Conservation (phyloP, 1,140 invertebrate species). For the Pteromalus puparum region DNA sequence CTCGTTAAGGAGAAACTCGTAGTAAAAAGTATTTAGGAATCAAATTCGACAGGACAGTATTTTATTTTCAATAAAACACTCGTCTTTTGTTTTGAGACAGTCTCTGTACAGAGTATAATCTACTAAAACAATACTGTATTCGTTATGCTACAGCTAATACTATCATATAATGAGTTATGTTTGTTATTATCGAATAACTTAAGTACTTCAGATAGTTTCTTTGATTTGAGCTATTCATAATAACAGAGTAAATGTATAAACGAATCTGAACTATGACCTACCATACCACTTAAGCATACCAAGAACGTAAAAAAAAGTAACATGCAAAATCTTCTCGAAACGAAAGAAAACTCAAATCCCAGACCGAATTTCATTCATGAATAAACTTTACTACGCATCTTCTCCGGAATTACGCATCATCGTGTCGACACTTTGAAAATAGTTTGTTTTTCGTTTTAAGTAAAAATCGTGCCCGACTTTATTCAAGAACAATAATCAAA, state of each 20-base stretch:
- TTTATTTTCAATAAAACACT: neutral
- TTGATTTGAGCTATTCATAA: slow-evolving; percentile 31
- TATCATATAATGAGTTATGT: neutral
- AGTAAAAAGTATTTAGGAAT: slow-evolving; percentile 45
- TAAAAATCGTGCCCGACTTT: slow-evolving; percentile 29
- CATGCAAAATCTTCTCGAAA: slow-evolving; percentile 26
- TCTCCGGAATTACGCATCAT: neutral
- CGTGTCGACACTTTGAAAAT: neutral
- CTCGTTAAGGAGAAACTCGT: slow-evolving; percentile 44
- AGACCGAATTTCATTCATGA: neutral
- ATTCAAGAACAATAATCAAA: neutral
- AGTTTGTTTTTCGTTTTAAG: slow-evolving; percentile 9
- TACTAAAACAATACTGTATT: slow-evolving; percentile 15
- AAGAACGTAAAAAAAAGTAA: slow-evolving; percentile 28
- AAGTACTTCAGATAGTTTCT: neutral
- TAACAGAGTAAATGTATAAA: slow-evolving; percentile 26
- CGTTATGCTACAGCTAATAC: slow-evolving; percentile 29
- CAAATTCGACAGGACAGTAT: slow-evolving; percentile 18
- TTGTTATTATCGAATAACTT: slow-evolving; percentile 30
- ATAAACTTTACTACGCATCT: slow-evolving; percentile 5
- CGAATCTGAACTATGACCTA: slow-evolving; percentile 21
- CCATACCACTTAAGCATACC: slow-evolving; percentile 16
- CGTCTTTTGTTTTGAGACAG: slow-evolving; percentile 20
- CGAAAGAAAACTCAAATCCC: neutral
- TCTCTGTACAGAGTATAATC: slow-evolving; percentile 14